Evolutionary conservation across 2,113 vertebrate species (phyloP).

Genomic region (Chloroceryle aenea): DNA sequence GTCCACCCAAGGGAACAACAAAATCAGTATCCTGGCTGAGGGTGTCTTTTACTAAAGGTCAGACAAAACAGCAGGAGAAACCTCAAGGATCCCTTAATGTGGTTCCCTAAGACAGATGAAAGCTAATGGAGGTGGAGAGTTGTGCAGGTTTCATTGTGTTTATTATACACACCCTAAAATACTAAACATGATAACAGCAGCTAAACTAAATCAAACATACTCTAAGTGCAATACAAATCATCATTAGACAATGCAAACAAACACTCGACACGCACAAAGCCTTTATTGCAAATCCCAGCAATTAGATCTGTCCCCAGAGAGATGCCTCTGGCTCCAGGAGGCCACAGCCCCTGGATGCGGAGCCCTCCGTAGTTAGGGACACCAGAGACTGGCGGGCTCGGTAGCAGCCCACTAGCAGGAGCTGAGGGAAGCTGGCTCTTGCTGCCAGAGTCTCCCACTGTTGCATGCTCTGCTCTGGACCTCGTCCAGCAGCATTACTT

Average conservation of each 20-base stretch:
- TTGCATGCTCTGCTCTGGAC: conserved; percentile 17
- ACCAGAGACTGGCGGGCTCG: not conserved
- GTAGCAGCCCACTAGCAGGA: not conserved
- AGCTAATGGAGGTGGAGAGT: not conserved
- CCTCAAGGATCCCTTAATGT: not conserved
- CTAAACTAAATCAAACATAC: conserved; percentile 10
- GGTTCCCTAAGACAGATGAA: not conserved
- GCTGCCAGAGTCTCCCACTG: not conserved
- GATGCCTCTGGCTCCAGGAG: not conserved
- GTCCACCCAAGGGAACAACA: not conserved
- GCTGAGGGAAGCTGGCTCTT: not conserved
- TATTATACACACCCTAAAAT: conserved; percentile 65
- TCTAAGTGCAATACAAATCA: not conserved
- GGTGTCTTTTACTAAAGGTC: not conserved
- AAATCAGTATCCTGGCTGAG: not conserved
- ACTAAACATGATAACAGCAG: not conserved
- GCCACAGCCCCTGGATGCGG: not conserved
- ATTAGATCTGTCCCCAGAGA: conserved; percentile 59
- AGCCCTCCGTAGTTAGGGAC: conserved; percentile 30
- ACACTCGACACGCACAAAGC: not conserved
- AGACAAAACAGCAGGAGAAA: conserved; percentile 3
- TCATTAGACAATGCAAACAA: not conserved
- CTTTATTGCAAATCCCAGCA: not conserved
- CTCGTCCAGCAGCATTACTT: conserved; percentile 63
- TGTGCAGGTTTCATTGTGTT: conserved; percentile 1